Evolutionary conservation across 2,797 vertebrate species (phyloP), one percentile per base, ranked within the genome.

Genomic region (Pelochelys cantorii): DNA sequence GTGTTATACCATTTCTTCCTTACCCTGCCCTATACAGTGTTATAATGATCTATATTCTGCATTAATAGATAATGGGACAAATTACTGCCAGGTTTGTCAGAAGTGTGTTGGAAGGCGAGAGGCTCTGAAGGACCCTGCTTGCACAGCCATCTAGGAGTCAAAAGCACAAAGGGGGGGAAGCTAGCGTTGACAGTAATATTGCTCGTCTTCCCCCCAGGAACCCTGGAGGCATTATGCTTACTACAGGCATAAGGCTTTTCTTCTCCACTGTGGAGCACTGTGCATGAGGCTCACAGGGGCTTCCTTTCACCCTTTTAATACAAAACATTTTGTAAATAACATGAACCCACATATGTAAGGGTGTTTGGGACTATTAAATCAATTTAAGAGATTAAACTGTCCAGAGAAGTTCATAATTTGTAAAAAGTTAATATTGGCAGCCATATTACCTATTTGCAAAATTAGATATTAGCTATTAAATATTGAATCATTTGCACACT

Each of bases 201-300:
- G 54, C 59, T 37, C 18, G 52, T 65, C 27, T n/a, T 80, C 54
- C 65, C 10, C 13, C 48, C 20, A 52, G 29, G n/a, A 14, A 23
- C 27, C 7, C 31, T 57, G 56, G n/a, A 60, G 34, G 15, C 25
- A 34, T 8, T 57, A 15, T 37, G 37, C 23, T 68, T 68, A 18
- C 10, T 34, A 18, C 4, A 34, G n/a, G 65, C 17, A 34, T 34
- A 68, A 68, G n/a, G 59, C 25, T 60, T 68, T 75, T 42, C 71
- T 75, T 23, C 22, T 48, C 71, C 42, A 74, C 11, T 25, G 37
- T 12, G 11, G 71, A 74, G 37, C 54, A 55, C 75, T 14, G 53
- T 68, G 25, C 8, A 0, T 0, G 42, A 10, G 34, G 31, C 25
- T 81, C 0, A 0, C 4, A 34, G 37, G 37, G 22, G 27, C 31